Evolutionary conservation across 2,888 invertebrate genomes (phyloP).

Genomic region (Parasteatoda lunata): DNA sequence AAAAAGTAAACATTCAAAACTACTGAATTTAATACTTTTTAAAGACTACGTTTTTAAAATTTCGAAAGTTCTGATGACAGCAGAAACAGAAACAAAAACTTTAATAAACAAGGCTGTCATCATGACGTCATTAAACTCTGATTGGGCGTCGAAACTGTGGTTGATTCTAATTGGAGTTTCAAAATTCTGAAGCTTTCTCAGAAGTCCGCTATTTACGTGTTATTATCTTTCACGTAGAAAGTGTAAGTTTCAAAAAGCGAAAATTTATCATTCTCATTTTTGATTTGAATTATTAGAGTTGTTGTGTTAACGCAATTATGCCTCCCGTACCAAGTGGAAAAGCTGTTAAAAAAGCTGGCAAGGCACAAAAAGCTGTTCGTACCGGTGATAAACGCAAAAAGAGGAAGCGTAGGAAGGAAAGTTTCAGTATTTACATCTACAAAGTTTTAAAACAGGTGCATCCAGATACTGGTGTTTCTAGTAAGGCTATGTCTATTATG

Average conservation of each 20-base stretch:
- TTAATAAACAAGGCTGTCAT: not conserved
- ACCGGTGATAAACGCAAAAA: constrained; percentile 79
- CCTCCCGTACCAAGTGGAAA: constrained; percentile 71
- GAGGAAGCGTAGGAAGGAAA: constrained; percentile 73
- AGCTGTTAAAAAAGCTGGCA: constrained; percentile 75
- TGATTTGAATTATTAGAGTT: not conserved
- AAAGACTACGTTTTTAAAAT: too few species aligned
- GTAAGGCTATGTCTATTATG: constrained; percentile 65
- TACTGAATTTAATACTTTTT: too few species aligned
- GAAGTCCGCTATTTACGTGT: not conserved
- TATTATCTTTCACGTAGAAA: not conserved
- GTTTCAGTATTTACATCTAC: constrained; percentile 62
- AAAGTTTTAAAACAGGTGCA: constrained; percentile 63
- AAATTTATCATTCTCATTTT: not conserved
- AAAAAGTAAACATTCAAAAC: too few species aligned
- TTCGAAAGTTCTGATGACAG: not conserved
- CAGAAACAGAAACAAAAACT: constrained; percentile 4
- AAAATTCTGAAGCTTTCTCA: not conserved
- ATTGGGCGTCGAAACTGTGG: constrained; percentile 7
- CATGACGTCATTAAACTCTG: constrained; percentile 5
- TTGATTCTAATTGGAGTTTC: constrained; percentile 1
- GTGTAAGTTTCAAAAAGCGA: not conserved
- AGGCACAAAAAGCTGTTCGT: constrained; percentile 78
- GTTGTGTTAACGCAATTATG: constrained; percentile 59
- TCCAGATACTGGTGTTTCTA: constrained; percentile 60